phyloP scores from a whole-genome alignment of 2,113 vertebrate species.

The Falcunculus frontatus region DNA sequence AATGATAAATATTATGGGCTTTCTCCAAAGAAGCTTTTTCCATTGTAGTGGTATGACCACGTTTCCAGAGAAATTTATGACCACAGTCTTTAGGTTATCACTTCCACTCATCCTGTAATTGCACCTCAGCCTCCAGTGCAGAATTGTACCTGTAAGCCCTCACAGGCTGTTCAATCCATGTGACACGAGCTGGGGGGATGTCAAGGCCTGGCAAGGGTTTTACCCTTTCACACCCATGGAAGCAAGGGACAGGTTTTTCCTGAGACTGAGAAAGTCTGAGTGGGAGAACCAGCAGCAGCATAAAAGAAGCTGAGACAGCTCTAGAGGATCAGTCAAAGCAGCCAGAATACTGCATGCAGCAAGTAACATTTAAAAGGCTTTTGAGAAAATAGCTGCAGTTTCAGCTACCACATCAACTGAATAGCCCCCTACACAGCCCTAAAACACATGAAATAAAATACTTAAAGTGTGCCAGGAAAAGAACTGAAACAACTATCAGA shows the following conservation, averaged over 20 bases:
- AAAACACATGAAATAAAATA: neutral
- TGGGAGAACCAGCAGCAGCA: neutral
- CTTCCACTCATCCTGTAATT: neutral
- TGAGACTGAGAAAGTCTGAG: neutral
- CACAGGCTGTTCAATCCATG: neutral
- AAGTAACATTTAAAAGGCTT: constrained; percentile 20
- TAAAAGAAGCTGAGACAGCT: neutral
- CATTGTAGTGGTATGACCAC: neutral
- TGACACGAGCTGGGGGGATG: neutral
- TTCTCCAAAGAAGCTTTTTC: neutral
- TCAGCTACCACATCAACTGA: neutral
- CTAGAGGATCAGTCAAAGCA: neutral
- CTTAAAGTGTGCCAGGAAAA: neutral
- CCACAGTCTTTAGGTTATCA: neutral
- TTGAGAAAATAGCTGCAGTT: constrained; percentile 41
- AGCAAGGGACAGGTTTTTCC: neutral
- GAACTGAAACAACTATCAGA: neutral
- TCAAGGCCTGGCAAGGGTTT: neutral
- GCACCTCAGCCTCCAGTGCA: neutral
- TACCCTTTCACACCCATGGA: neutral
- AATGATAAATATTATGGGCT: neutral
- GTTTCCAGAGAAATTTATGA: neutral
- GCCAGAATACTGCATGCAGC: neutral
- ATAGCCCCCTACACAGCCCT: neutral
- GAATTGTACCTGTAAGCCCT: neutral